Evolutionary conservation across 1,140 invertebrate species (phyloP), one percentile per base, ranked within the genome.

Genomic region (Anoplolepis gracilipes): DNA sequence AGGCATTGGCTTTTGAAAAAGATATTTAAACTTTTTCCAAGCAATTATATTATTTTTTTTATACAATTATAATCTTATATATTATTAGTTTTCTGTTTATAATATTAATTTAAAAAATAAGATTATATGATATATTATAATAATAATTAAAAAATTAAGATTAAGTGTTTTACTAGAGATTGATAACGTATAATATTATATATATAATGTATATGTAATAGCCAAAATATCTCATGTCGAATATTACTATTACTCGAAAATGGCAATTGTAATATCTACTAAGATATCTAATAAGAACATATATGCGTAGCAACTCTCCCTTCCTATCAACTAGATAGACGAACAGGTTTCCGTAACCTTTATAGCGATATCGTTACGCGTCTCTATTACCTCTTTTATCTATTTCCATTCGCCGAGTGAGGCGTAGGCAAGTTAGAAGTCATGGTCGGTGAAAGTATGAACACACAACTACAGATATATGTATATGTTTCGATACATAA

Each of bases 401-500:
- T 90, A 85, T 88, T 84, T 78, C 90, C 90, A 92, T 88, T 90
- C 89, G 89, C 89, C 88, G 91, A 91, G 89, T 90, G 85, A 91
- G 92, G 92, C 93, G 90, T 78, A 89, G 88, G 70, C 70, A 69
- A 88, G 85, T 73, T 91, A 87, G 90, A 90, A 92, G 90, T 94
- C 91, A 92, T 90, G 92, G 90, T 93, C 89, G 92, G 93, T 94
- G 93, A 94, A 94, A 94, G 92, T 94, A 92, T 87, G 85, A 69
- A 79, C 46, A 16, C 13, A 49, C 28, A 8, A 76, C 49, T 55
- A 84, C 42, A 25, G 39, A 4, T 72, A 19, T 33, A 46, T n/a
- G 25, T 84, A 16, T 46, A 25, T 57, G 39, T 11, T 76, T 13
- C 13, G 10, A 75, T 33, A 30, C 25, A 28, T 16, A 75, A 33